Percentiles rank a stretch among this genome's conserved stretches.
These are phyloP conservation scores for Chorisops tibialis DNA, from an alignment of 2,888 invertebrate genomes.

Conservation along the genomic window DNA sequence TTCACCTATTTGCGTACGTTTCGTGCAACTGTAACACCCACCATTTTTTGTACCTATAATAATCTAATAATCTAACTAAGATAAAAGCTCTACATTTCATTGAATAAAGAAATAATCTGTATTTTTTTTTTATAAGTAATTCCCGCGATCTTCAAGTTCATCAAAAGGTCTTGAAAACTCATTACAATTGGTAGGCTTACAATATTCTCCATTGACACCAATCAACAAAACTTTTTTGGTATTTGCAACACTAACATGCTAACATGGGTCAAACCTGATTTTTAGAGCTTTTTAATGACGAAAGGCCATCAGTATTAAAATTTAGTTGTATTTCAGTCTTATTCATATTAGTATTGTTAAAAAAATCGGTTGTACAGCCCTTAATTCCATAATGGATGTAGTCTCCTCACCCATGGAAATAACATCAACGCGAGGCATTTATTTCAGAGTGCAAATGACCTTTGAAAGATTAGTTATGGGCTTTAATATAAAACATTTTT, in stretches of 20 bases:
- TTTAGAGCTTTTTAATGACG: neutral
- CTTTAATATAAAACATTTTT: too few relatives aligned
- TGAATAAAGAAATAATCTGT: too few relatives aligned
- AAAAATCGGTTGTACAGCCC: neutral
- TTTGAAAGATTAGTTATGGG: neutral
- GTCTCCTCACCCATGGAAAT: neutral
- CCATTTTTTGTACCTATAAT: neutral
- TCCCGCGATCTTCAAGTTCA: neutral
- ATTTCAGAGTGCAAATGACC: neutral
- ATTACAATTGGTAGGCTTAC: neutral
- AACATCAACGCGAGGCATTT: neutral
- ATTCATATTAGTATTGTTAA: neutral
- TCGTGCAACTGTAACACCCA: constrained; percentile 9
- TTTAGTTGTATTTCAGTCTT: neutral
- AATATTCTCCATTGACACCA: neutral
- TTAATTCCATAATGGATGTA: neutral
- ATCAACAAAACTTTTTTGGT: neutral
- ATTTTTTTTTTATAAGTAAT: neutral
- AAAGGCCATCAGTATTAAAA: neutral
- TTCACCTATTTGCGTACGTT: constrained; percentile 12
- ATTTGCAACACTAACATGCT: neutral
- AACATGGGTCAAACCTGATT: neutral
- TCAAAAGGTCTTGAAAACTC: neutral
- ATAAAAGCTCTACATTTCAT: neutral
- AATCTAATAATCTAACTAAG: constrained; percentile 5